Evolutionary conservation across 2,113 vertebrate genomes (phyloP).

Genomic region (Microtus oregoni): DNA sequence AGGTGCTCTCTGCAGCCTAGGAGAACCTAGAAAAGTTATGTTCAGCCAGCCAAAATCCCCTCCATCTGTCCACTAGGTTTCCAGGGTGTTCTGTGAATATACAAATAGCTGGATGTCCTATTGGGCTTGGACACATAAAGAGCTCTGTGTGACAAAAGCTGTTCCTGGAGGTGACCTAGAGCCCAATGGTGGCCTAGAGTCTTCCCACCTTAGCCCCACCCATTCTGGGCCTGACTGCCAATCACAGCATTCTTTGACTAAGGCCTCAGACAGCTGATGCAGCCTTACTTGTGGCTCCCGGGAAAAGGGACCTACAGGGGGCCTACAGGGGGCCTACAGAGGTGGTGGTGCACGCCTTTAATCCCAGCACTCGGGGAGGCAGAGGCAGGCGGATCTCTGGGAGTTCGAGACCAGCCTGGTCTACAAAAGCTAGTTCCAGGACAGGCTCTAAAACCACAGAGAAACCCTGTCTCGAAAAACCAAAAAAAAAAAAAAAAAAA

Average conservation of each 20-base stretch:
- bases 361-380: no score
- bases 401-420: no score
- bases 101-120: not conserved
- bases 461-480: no score
- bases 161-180: not conserved
- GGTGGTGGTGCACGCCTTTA: no score
- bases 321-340: no score
- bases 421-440: no score
- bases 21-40: not conserved
- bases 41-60: not conserved
- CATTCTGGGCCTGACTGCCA: not conserved
- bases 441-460: no score
- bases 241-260: not conserved
- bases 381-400: no score
- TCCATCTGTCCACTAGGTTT: not conserved
- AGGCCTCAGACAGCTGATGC: not conserved
- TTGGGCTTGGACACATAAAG: not conserved
- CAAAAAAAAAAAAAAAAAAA: no score
- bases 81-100: not conserved
- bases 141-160: not conserved
- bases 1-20: not conserved
- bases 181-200: not conserved
- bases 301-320: not conserved
- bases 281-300: not conserved
- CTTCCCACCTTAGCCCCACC: not conserved